Evolutionary conservation across 2,888 invertebrate species (phyloP).

Genomic region (Graphium colonna): DNA sequence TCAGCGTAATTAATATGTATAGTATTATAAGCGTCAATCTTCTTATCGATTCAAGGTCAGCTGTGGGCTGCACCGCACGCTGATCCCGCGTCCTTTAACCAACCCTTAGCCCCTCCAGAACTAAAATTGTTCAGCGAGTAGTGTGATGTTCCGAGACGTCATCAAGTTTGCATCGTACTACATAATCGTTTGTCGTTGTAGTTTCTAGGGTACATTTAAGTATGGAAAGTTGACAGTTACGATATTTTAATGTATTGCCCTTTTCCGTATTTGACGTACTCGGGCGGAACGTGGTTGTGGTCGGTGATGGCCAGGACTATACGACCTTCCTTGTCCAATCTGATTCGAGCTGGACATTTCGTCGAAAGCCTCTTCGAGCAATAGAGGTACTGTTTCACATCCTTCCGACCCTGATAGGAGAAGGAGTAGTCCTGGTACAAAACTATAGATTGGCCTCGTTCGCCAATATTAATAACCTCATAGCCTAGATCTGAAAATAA

Average conservation of each 20-base stretch:
- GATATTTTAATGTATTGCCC: constrained; percentile 10
- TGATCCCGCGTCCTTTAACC: too few species aligned
- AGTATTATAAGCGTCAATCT: too few species aligned
- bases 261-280: constrained; percentile 13
- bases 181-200: too few species aligned
- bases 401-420: constrained; percentile 30
- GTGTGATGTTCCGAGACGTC: too few species aligned
- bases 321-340: constrained; percentile 23
- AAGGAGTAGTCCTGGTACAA: constrained; percentile 33
- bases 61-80: too few species aligned
- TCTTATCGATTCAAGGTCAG: too few species aligned
- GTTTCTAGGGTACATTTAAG: too few species aligned
- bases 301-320: constrained; percentile 23
- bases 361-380: constrained; percentile 25
- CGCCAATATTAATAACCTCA: constrained; percentile 9
- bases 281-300: constrained; percentile 41
- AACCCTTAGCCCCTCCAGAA: too few species aligned
- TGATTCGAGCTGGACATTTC: constrained; percentile 29
- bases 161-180: too few species aligned
- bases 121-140: too few species aligned
- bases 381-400: constrained; percentile 26
- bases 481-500: constrained; percentile 14
- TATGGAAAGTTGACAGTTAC: background rate
- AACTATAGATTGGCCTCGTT: constrained; percentile 19
- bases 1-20: too few species aligned